Base-by-base conservation (phyloP, 2,888 invertebrate species). In the Diarsia brunnea region DNA sequence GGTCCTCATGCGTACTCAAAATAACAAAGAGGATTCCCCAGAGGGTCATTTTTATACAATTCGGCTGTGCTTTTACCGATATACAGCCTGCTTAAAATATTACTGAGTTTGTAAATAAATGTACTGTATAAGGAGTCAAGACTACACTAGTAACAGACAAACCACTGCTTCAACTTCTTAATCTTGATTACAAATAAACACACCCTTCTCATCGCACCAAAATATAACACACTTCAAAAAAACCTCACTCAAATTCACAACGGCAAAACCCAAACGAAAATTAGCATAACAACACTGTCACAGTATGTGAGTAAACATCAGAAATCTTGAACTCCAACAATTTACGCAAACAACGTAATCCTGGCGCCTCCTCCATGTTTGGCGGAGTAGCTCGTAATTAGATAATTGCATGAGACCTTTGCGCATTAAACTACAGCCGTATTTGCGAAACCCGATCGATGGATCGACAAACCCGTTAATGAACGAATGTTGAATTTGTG, bases 261-360 rank as follows among this genome's bases (percentile, higher is more conserved):
- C 70, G 65, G 72, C 78, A 70, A 84, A 87, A 87, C 88, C 85
- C 87, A 87, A 87, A 85, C 85, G 88, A 83, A 86, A 90, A 93
- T 93, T 93, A 91, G 90, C 93, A 92, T 92, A 90, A 91, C 90
- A 92, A 91, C 84, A 75, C 82, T 82, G 84, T 87, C 84, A 77
- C 82, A 87, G 84, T 87, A 86, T 89, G 79, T 84, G 73, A 69
- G 81, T 78, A 82, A 88, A 89, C 87, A 88, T 73, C 74, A 85
- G 84, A 81, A 87, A 92, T 93, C 93, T 94, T 88, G 81, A 92
- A 92, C 92, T 92, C 90, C 87, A 92, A 93, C 93, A 91, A 93
- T 93, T 94, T 94, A 90, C 85, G 87, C 92, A 94, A 94, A 94
- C 93, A 94, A 83, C 90, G 92, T 87, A 87, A 93, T 92, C 91